Evolutionary conservation across 2,888 invertebrate genomes (phyloP).

Genomic region (Gandaritis pyraliata): DNA sequence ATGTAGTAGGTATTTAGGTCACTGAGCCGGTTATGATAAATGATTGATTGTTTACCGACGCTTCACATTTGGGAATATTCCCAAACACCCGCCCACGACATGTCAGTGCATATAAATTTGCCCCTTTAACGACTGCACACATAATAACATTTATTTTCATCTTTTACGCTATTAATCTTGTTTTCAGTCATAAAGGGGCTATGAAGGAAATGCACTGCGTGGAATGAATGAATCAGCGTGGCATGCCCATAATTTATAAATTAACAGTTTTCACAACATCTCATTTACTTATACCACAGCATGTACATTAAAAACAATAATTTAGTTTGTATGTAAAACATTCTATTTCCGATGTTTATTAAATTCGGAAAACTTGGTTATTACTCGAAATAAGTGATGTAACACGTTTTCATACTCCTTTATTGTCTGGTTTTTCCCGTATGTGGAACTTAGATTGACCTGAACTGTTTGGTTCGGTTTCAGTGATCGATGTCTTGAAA

Average conservation of each 20-base stretch:
- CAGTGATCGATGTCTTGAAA: conserved; percentile 20
- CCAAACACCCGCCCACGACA: conserved; percentile 31
- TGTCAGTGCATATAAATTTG: conserved; percentile 32
- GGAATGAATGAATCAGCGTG: background rate
- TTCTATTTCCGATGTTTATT: background rate
- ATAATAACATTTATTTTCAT: conserved; percentile 29
- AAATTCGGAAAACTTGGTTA: background rate
- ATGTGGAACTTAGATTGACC: background rate
- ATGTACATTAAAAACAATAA: background rate
- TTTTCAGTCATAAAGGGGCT: conserved; percentile 9
- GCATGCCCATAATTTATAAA: background rate
- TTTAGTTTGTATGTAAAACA: background rate
- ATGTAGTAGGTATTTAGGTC: conserved; percentile 42
- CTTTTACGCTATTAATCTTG: conserved; percentile 9
- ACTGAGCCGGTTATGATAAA: conserved; percentile 35
- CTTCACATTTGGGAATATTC: conserved; percentile 37
- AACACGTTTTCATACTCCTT: background rate
- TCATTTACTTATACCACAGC: background rate
- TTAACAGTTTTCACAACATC: background rate
- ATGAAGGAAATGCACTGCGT: conserved; percentile 2
- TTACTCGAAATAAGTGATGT: background rate
- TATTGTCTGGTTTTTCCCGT: background rate
- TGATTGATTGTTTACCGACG: conserved; percentile 36
- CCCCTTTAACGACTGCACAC: conserved; percentile 31
- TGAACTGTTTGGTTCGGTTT: conserved; percentile 2